A percentile compares a stretch with the other conserved stretches of the same genome.
phyloP scores from a whole-genome alignment of 2,888 invertebrate species.

The Scrobipalpa costella region DNA sequence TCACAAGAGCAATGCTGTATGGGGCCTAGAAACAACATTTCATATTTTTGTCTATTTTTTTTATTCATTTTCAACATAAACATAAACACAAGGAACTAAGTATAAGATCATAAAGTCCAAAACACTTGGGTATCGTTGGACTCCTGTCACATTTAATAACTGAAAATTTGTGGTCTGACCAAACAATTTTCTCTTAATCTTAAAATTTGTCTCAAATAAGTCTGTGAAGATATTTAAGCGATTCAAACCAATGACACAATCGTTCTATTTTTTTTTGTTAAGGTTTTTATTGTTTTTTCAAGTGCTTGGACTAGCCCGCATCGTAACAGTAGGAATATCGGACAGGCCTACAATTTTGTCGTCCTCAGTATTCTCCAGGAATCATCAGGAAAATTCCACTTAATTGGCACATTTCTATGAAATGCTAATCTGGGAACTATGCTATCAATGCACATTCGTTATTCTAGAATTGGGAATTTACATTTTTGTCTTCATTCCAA shows the following conservation, averaged over 20 bases:
- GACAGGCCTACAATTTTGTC: not conserved
- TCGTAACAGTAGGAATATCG: not conserved
- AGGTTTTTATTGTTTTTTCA: no score
- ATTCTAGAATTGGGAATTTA: slow-evolving; percentile 12
- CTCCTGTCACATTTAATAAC: not conserved
- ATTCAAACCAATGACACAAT: no score
- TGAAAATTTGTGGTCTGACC: not conserved
- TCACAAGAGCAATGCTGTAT: slow-evolving; percentile 67
- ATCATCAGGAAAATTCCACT: not conserved
- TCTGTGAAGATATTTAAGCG: no score
- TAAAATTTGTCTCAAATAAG: not conserved
- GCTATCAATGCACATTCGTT: slow-evolving; percentile 18
- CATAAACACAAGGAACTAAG: slow-evolving; percentile 56
- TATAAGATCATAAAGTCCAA: slow-evolving; percentile 40
- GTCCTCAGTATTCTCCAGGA: not conserved
- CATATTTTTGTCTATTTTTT: slow-evolving; percentile 29
- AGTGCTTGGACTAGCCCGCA: no score
- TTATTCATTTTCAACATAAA: slow-evolving; percentile 37
- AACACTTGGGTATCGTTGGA: not conserved
- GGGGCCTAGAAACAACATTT: slow-evolving; percentile 50
- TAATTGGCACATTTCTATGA: slow-evolving; percentile 33
- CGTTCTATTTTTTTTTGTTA: no score
- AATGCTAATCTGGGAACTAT: slow-evolving; percentile 37
- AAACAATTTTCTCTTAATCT: not conserved
- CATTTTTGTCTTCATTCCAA: not conserved